Evolutionary conservation across 2,797 vertebrate species (phyloP).

Genomic region (Notolabrus celidotus): DNA sequence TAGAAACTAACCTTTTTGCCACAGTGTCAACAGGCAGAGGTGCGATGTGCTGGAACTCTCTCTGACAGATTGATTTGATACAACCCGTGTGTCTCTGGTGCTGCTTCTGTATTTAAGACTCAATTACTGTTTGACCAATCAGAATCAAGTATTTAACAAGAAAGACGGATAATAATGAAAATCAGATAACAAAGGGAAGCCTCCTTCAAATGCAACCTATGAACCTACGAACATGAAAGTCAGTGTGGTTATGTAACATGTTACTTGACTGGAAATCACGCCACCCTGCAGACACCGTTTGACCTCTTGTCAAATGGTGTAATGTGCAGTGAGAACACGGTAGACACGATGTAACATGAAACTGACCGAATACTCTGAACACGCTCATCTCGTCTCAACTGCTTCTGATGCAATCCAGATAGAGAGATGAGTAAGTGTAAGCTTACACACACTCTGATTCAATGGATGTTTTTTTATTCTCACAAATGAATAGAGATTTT

Average conservation of each 20-base stretch:
- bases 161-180: too few relatives aligned
- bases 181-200: too few relatives aligned
- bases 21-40: too few relatives aligned
- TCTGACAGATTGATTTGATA: too few relatives aligned
- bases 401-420: constrained; percentile 40
- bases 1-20: too few relatives aligned
- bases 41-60: too few relatives aligned
- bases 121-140: too few relatives aligned
- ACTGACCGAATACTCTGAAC: constrained; percentile 7
- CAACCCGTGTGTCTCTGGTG: too few relatives aligned
- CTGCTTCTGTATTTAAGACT: too few relatives aligned
- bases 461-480: constrained; percentile 30
- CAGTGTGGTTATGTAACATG: neutral
- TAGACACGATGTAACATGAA: constrained; percentile 15
- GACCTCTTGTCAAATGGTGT: neutral
- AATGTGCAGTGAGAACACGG: neutral
- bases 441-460: constrained; percentile 54
- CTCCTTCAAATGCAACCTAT: too few relatives aligned
- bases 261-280: neutral
- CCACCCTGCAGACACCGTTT: neutral
- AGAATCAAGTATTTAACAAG: too few relatives aligned
- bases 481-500: constrained; percentile 44
- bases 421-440: constrained; percentile 51
- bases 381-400: constrained; percentile 52
- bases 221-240: too few relatives aligned